Conservation (phyloP, 1,140 invertebrate species). For the Eubasilissa regina region DNA sequence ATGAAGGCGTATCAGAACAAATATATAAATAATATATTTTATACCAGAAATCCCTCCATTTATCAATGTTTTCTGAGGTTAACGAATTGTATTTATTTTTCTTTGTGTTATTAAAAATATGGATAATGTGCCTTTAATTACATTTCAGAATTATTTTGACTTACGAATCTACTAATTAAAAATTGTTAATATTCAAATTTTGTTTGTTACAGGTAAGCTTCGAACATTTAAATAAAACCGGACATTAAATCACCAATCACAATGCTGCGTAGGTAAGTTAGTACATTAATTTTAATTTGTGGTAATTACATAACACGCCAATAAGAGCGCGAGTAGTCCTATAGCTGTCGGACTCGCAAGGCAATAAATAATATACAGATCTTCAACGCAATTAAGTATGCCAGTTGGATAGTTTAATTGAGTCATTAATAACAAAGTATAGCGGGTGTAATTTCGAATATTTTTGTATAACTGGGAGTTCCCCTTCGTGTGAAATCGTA, state of each 20-base stretch:
- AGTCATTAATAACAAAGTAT: constrained; percentile 20
- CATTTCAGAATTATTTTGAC: too few species aligned
- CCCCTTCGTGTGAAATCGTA: constrained; percentile 31
- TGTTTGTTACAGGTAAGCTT: constrained; percentile 18
- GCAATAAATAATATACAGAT: constrained; percentile 18
- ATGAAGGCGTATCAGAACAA: too few species aligned
- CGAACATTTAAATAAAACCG: constrained; percentile 7
- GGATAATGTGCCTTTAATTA: too few species aligned
- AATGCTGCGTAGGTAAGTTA: neutral
- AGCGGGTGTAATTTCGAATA: constrained; percentile 22
- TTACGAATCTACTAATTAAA: too few species aligned
- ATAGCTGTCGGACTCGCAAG: neutral
- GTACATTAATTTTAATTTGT: constrained; percentile 25
- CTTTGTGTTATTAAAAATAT: too few species aligned
- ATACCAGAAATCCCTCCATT: too few species aligned
- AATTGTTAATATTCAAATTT: too few species aligned
- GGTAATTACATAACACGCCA: constrained; percentile 13
- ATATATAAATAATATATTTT: too few species aligned
- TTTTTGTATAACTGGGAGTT: constrained; percentile 31
- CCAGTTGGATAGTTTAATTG: constrained; percentile 26
- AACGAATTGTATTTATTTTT: too few species aligned
- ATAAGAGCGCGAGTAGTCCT: neutral
- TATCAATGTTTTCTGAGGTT: too few species aligned
- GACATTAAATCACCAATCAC: constrained; percentile 17
- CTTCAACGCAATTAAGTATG: constrained; percentile 5